Evolutionary conservation across 2,797 vertebrate genomes (phyloP).

Genomic region (Sebastolobus alascanus): DNA sequence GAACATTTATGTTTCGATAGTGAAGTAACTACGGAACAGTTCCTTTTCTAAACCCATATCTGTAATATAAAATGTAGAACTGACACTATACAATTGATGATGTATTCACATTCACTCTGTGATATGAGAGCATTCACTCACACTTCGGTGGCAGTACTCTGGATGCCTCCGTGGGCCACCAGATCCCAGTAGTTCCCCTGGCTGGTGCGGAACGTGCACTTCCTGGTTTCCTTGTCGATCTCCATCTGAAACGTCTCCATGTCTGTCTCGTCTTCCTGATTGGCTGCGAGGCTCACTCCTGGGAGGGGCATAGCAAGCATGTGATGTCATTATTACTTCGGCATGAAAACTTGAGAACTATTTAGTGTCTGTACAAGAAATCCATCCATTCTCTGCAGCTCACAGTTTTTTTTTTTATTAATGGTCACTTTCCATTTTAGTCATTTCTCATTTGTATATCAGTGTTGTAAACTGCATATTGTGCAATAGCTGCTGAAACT

Average conservation of each 20-base stretch:
- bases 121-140: conserved; percentile 78
- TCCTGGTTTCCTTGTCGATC: conserved; percentile 92
- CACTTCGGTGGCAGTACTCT: conserved; percentile 92
- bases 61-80: background rate
- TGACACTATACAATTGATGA: background rate
- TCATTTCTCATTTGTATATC: background rate
- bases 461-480: background rate
- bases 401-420: background rate
- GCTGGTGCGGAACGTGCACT: conserved; percentile 92
- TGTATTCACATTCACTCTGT: background rate
- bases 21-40: background rate
- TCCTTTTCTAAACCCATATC: background rate
- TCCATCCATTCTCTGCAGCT: background rate
- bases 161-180: conserved; percentile 94
- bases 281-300: conserved; percentile 96
- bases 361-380: conserved; percentile 12
- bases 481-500: background rate
- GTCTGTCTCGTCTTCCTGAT: conserved; percentile 97
- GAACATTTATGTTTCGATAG: background rate
- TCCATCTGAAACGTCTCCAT: conserved; percentile 98
- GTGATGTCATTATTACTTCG: conserved; percentile 5
- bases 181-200: conserved; percentile 94
- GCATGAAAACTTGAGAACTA: conserved; percentile 9
- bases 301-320: conserved; percentile 33
- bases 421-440: conserved; percentile 4